Conservation (phyloP, 2,797 vertebrate genomes). For the Myripristis jacobus region DNA sequence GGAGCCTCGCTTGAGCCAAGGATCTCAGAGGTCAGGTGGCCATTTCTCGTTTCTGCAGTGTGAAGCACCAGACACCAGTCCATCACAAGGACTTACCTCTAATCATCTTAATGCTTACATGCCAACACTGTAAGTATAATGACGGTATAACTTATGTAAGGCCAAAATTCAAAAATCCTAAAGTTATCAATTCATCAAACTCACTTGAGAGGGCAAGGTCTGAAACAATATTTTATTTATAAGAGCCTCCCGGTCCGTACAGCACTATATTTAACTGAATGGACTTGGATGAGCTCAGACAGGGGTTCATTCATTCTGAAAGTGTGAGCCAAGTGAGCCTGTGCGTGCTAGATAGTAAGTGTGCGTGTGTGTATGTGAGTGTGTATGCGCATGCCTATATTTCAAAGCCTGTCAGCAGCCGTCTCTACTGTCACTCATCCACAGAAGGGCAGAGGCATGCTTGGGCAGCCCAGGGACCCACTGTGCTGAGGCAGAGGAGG, state of each 20-base stretch:
- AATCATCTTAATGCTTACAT: constrained; percentile 9
- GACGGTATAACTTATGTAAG: neutral
- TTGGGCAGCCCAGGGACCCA: constrained; percentile 41
- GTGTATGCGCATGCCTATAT: constrained; percentile 31
- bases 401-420: constrained; percentile 66
- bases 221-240: neutral
- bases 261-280: constrained; percentile 3
- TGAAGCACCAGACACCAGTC: neutral
- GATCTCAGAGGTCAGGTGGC: too few species aligned
- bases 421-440: constrained; percentile 70
- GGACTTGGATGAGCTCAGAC: constrained; percentile 23
- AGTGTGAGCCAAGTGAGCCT: neutral
- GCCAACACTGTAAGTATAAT: too few species aligned
- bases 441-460: constrained; percentile 48
- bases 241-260: neutral
- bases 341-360: constrained; percentile 28
- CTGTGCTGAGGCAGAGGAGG: constrained; percentile 33
- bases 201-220: constrained; percentile 20
- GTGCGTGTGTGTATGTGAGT: constrained; percentile 38
- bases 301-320: constrained; percentile 34
- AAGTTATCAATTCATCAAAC: constrained; percentile 6
- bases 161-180: constrained; percentile 17
- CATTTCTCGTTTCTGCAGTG: constrained; percentile 19
- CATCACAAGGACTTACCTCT: constrained; percentile 20
- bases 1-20: neutral